A percentile compares a stretch with the other conserved stretches of the same genome.
These are phyloP conservation scores for Pegoplata infirma DNA, from an alignment of 2,888 invertebrate genomes.

Conservation along the genomic window DNA sequence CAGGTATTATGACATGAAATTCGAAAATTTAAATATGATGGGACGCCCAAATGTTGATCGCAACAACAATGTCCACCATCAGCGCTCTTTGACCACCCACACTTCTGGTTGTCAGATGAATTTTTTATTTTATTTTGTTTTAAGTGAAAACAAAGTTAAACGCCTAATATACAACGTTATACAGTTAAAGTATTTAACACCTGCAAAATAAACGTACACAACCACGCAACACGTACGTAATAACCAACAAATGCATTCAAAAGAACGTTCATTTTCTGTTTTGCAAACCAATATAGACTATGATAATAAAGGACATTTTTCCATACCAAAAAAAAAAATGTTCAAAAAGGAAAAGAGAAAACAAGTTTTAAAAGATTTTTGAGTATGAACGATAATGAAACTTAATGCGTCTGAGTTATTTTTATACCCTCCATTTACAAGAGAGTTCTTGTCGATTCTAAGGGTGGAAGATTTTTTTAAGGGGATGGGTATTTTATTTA, in stretches of 20 bases:
- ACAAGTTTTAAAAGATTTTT: slow-evolving; percentile 9
- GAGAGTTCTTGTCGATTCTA: too few species aligned
- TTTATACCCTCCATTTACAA: too few species aligned
- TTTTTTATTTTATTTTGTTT: too few species aligned
- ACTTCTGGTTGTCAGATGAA: too few species aligned
- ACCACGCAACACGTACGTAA: slow-evolving; percentile 43
- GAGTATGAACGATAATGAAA: not conserved
- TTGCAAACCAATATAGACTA: slow-evolving; percentile 8
- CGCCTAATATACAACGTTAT: not conserved
- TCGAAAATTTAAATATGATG: too few species aligned
- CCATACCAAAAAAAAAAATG: not conserved
- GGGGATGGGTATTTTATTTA: too few species aligned
- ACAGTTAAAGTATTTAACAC: slow-evolving; percentile 60
- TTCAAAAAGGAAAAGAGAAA: not conserved
- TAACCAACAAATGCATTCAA: not conserved
- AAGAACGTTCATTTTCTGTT: not conserved
- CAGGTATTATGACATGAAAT: too few species aligned
- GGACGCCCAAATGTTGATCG: too few species aligned
- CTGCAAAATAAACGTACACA: slow-evolving; percentile 47
- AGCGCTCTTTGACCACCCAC: too few species aligned
- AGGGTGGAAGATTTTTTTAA: too few species aligned
- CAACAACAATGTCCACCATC: too few species aligned
- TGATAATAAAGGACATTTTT: slow-evolving; percentile 21
- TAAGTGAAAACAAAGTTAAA: too few species aligned
- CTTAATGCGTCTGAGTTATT: not conserved